Conservation (phyloP, 2,113 vertebrate genomes). For the Garra rufa region DNA sequence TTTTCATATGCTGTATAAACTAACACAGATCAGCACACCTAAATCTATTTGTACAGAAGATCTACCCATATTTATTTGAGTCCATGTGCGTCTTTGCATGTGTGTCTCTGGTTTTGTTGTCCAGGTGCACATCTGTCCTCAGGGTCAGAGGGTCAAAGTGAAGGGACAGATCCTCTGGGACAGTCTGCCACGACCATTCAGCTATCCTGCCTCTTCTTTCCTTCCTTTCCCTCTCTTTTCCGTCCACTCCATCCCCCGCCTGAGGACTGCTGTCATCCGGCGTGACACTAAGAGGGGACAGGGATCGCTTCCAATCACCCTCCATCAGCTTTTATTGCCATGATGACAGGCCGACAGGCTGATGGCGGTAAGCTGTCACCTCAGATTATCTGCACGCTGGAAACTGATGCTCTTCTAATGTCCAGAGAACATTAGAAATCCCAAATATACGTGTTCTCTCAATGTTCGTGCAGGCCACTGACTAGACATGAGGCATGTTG, state of each 20-base stretch:
- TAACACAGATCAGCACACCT: constrained; percentile 30
- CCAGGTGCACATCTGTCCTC: constrained; percentile 52
- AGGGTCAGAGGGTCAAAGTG: constrained; percentile 65
- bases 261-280: constrained; percentile 59
- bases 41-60: constrained; percentile 48
- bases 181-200: constrained; percentile 76
- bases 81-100: constrained; percentile 14
- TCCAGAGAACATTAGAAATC: constrained; percentile 45
- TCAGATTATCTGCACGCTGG: constrained; percentile 64
- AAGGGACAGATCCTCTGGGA: constrained; percentile 72
- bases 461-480: constrained; percentile 12
- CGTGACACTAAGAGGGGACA: constrained; percentile 74
- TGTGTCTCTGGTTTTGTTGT: constrained; percentile 44
- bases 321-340: constrained; percentile 61
- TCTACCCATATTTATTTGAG: constrained; percentile 43
- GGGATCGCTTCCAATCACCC: constrained; percentile 67
- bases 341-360: constrained; percentile 69
- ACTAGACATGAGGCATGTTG: background rate
- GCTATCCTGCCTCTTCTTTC: constrained; percentile 61
- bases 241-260: constrained; percentile 51
- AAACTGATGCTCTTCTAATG: constrained; percentile 57
- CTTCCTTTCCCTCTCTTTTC: constrained; percentile 44
- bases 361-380: constrained; percentile 71
- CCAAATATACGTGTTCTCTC: constrained; percentile 39
- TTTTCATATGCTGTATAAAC: constrained; percentile 46